Conservation (phyloP, 1,140 invertebrate genomes). For the Drosophila persimilis region DNA sequence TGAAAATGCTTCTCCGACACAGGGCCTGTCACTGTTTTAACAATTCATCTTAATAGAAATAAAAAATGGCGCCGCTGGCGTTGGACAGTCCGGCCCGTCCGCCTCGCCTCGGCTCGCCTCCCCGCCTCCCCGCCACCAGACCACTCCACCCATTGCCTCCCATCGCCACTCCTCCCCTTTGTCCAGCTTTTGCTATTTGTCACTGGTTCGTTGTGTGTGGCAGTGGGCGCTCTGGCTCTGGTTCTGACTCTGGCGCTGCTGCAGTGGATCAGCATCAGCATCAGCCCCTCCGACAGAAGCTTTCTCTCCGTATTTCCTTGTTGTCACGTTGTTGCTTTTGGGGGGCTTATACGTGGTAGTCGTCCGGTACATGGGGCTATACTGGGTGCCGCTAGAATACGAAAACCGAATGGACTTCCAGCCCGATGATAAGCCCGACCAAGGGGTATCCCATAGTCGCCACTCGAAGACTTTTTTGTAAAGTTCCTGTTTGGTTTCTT, state of each 20-base stretch:
- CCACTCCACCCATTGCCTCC: not conserved
- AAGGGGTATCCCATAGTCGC: too few species aligned
- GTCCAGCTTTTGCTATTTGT: constrained; percentile 53
- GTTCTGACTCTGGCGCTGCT: constrained; percentile 30
- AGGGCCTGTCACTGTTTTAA: constrained; percentile 72
- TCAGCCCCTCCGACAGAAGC: constrained; percentile 21
- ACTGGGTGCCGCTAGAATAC: too few species aligned
- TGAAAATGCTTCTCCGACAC: constrained; percentile 45
- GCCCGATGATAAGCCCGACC: too few species aligned
- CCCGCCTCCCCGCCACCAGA: not conserved
- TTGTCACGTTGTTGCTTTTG: constrained; percentile 24
- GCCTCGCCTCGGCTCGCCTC: not conserved
- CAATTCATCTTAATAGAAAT: constrained; percentile 79
- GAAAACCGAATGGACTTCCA: too few species aligned
- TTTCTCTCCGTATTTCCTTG: constrained; percentile 30
- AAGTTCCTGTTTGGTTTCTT: not conserved
- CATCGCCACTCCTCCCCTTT: not conserved
- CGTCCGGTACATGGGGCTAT: too few species aligned
- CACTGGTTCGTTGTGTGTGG: constrained; percentile 58
- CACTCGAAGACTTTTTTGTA: too few species aligned
- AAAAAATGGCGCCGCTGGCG: constrained; percentile 72
- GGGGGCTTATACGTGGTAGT: not conserved
- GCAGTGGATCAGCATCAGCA: constrained; percentile 27
- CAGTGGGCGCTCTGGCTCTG: not conserved
- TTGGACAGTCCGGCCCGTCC: constrained; percentile 59